Conservation (phyloP, 2,113 vertebrate species). For the Crypturellus undulatus region DNA sequence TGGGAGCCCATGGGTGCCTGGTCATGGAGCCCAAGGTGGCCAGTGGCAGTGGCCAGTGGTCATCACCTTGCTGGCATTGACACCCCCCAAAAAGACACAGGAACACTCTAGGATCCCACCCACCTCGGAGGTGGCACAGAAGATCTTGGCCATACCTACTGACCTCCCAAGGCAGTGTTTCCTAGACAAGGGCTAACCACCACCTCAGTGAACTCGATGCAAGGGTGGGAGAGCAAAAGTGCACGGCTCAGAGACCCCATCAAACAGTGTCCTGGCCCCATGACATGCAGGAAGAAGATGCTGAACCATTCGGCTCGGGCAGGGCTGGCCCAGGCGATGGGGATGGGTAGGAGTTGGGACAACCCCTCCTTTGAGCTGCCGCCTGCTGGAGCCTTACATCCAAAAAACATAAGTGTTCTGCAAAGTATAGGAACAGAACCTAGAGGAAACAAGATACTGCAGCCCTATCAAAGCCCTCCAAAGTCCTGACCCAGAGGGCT, state of each 20-base stretch:
- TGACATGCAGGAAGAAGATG: background rate
- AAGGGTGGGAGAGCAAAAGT: background rate
- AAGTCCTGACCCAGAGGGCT: background rate
- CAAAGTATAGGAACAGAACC: background rate
- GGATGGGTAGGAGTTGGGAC: too few relatives aligned
- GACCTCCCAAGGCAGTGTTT: background rate
- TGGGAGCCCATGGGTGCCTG: background rate
- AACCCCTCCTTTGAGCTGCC: background rate
- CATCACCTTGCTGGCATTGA: background rate
- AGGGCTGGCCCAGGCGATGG: background rate
- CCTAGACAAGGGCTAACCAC: background rate
- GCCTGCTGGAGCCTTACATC: background rate
- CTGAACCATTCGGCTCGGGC: too few relatives aligned
- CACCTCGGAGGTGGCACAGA: accelerated
- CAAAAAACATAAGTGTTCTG: background rate
- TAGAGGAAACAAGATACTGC: background rate
- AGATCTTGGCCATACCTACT: background rate
- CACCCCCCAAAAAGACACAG: accelerated
- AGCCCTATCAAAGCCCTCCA: background rate
- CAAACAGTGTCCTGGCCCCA: background rate
- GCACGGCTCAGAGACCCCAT: too few relatives aligned
- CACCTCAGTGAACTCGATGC: background rate
- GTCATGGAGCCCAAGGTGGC: too few relatives aligned
- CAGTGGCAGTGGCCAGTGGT: background rate
- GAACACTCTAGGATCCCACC: background rate